Conservation (phyloP, 2,113 vertebrate species). For the Sialia sialis region DNA sequence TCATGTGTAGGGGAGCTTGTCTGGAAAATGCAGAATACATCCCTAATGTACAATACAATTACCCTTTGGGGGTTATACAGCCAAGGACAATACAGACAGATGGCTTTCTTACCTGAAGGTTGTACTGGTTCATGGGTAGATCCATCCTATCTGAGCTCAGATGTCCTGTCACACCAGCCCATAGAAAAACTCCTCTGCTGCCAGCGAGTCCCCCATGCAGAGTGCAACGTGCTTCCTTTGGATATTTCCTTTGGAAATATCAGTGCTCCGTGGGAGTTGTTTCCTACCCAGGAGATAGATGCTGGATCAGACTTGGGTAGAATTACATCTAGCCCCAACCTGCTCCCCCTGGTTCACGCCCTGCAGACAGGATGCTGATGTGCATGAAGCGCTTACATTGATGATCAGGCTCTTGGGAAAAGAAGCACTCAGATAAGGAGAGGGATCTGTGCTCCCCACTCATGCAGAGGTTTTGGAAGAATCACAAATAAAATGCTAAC, state of each 20-base stretch:
- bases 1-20: not conserved
- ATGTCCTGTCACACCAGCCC: not conserved
- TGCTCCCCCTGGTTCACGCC: not conserved
- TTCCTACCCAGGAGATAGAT: not conserved
- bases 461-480: not conserved
- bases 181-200: not conserved
- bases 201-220: not conserved
- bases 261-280: not conserved
- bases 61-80: not conserved
- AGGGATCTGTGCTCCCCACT: not conserved
- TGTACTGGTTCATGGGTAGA: not conserved
- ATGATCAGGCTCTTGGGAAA: not conserved
- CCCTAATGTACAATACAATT: not conserved
- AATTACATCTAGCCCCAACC: not conserved
- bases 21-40: not conserved
- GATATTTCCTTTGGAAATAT: not conserved
- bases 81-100: not conserved
- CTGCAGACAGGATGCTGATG: not conserved
- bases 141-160: not conserved
- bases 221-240: fast-evolving
- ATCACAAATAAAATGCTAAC: not conserved
- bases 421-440: not conserved
- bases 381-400: fast-evolving
- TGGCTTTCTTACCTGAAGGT: not conserved
- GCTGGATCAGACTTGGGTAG: not conserved